Evolutionary conservation across 2,888 invertebrate genomes (phyloP), one percentile per base, ranked within the genome.

Genomic region (Parnassius orleans): DNA sequence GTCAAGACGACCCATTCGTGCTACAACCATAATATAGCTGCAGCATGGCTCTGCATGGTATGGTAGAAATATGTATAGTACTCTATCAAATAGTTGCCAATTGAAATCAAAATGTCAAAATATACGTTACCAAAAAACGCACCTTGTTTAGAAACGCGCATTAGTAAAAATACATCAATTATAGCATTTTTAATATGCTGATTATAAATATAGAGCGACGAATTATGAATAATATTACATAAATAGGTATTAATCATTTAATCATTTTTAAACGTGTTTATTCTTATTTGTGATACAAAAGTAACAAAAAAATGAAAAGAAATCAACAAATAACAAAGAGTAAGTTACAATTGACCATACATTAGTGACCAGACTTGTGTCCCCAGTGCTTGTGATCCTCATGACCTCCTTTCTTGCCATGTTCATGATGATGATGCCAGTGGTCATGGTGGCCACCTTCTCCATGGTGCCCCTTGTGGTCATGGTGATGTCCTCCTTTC

Each of bases 351-450:
- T 65, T 53, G 68, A 65, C 54, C 65, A 66, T 52, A 2, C 24
- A 19, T 84, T 84, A 90, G 77, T 87, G 86, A 53, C 89, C 89
- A 73, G 92, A 89, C 77, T 93, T 93, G 80, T 93, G 93, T 70
- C 94, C 94, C 95, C 96, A 96, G 79, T 95, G 93, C 86, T 96
- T 96, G 83, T 96, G 95, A 72, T 95, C 93, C 68, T 95, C 95
- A 72, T 95, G 95, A 56, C 95, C 95, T 50, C 96, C 96, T 82
- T 97, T 96, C 87, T 96, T 95, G 74, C 93, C 96, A 73, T 95
- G 94, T 62, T 95, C 93, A 74, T 94, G 93, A 66, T 95, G 94
- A 80, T 95, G 94, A 51, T 94, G 93, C 79, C 94, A 93, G 75
- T 96, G 95, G 66, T 95, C 95, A 65, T 96, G 94, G 74, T 96